These are phyloP conservation scores for Listrodromus nycthemerus DNA, from an alignment of 2,888 invertebrate genomes.

Conservation along the genomic window DNA sequence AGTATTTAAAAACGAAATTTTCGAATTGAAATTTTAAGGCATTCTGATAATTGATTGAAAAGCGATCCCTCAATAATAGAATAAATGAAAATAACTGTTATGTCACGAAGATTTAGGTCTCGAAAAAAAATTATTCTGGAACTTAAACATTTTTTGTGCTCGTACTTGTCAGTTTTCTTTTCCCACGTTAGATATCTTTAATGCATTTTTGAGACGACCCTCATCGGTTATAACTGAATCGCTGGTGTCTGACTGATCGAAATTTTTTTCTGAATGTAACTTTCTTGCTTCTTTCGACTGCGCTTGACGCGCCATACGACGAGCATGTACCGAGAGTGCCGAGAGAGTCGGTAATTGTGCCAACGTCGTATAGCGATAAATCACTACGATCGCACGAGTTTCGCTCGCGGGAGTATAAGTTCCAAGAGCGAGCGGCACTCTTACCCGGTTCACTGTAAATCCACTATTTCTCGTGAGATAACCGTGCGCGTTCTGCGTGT, in stretches of 20 bases:
- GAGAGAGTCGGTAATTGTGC: constrained; percentile 66
- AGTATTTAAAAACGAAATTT: no score
- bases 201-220: background rate
- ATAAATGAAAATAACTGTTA: no score
- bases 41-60: no score
- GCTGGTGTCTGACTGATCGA: background rate
- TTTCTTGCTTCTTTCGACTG: constrained; percentile 22
- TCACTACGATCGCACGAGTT: constrained; percentile 60
- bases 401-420: constrained; percentile 65
- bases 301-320: constrained; percentile 35
- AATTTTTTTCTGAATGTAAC: constrained; percentile 13
- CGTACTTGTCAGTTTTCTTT: no score
- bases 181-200: no score
- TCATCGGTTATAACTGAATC: constrained; percentile 1
- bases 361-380: constrained; percentile 64
- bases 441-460: constrained; percentile 76
- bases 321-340: constrained; percentile 44
- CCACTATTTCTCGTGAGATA: constrained; percentile 75
- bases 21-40: no score
- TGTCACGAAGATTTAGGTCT: background rate
- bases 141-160: background rate
- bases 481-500: constrained; percentile 36
- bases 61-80: no score
- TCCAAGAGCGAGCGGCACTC: constrained; percentile 69
- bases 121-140: background rate